A percentile compares a stretch with the other conserved stretches of the same genome.
Conservation (phyloP, 2,797 vertebrate genomes). For the Morus bassanus region DNA sequence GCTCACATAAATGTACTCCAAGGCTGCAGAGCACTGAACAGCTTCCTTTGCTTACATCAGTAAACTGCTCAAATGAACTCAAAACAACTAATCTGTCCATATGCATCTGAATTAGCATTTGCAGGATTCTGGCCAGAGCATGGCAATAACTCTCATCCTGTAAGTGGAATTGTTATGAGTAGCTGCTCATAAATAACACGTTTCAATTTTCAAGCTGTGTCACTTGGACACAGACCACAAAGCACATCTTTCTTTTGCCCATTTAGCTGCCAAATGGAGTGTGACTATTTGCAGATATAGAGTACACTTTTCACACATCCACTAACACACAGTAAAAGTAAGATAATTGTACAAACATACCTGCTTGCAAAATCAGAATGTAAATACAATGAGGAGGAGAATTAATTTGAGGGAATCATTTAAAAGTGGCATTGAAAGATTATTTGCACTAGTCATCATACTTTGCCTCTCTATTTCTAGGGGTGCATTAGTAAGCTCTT, state of each 20-base stretch:
- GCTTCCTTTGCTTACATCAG: background rate
- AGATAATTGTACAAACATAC: background rate
- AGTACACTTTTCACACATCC: background rate
- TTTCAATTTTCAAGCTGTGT: background rate
- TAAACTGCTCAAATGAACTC: background rate
- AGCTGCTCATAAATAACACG: background rate
- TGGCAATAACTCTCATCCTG: background rate
- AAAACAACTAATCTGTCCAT: background rate
- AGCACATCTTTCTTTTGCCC: background rate
- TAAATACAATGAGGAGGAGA: background rate
- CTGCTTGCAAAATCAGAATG: background rate
- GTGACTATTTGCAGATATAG: background rate
- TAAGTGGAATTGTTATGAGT: background rate
- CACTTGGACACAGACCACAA: background rate
- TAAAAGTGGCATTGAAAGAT: background rate
- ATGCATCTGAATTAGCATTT: background rate
- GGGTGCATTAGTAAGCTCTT: background rate
- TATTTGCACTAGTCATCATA: background rate
- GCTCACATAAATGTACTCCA: rapidly evolving
- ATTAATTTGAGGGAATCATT: background rate
- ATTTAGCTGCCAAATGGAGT: background rate
- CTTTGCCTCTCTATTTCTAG: background rate
- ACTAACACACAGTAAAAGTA: background rate
- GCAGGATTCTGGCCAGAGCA: background rate
- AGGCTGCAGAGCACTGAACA: background rate